These are phyloP conservation scores for Gymnarchus niloticus DNA, from an alignment of 2,113 vertebrate species.

Conservation along the genomic window DNA sequence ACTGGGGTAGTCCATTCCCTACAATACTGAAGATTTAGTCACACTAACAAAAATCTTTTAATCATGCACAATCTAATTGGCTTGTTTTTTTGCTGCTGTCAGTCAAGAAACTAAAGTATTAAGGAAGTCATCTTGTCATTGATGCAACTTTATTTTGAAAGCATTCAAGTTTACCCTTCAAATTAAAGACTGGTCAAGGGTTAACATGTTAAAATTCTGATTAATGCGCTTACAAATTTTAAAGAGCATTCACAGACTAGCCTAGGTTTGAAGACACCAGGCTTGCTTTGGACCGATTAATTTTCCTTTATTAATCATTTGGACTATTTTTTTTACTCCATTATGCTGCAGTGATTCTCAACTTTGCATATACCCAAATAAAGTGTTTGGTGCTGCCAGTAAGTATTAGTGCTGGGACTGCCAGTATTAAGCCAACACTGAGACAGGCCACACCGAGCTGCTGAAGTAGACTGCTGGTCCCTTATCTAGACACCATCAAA, in stretches of 20 bases:
- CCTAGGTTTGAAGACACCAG: not conserved
- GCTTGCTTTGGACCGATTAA: not conserved
- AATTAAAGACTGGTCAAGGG: no score
- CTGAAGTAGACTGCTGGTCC: not conserved
- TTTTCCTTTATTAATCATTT: not conserved
- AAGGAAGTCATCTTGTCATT: not conserved
- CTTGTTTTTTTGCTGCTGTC: not conserved
- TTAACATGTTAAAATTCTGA: not conserved
- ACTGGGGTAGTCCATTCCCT: no score
- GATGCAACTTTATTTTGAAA: not conserved
- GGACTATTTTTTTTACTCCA: not conserved
- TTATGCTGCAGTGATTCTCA: not conserved
- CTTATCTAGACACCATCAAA: not conserved
- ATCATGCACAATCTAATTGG: not conserved
- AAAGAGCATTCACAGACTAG: not conserved
- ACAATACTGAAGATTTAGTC: no score
- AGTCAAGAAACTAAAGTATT: not conserved
- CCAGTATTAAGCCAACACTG: not conserved
- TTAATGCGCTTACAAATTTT: not conserved
- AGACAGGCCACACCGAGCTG: not conserved
- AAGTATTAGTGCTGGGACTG: not conserved
- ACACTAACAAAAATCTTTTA: not conserved
- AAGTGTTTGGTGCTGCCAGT: no score
- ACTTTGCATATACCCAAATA: not conserved
- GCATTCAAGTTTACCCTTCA: not conserved